Percentiles rank a stretch among this genome's conserved stretches.
Evolutionary conservation across 2,888 invertebrate species (phyloP).

Genomic region (Xestia sexstrigata): DNA sequence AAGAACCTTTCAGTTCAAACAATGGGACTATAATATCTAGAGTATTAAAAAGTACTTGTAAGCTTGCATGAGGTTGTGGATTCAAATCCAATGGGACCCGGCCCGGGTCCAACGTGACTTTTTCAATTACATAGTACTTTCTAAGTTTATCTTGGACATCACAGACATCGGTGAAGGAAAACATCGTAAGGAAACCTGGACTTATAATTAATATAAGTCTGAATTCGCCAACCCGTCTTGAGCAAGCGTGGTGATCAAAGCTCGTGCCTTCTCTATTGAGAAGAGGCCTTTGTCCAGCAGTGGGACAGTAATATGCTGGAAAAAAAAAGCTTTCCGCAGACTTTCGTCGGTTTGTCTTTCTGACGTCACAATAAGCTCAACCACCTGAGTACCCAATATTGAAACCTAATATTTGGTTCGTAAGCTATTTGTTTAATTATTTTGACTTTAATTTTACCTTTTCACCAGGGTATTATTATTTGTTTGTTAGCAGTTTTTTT

Average conservation of each 20-base stretch:
- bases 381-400: constrained; percentile 14
- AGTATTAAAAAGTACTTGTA: constrained; percentile 63
- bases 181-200: no score
- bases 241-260: no score
- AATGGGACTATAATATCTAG: constrained; percentile 66
- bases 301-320: no score
- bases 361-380: constrained; percentile 23
- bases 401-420: constrained; percentile 9
- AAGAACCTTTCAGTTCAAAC: constrained; percentile 70
- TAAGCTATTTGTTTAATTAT: constrained; percentile 5
- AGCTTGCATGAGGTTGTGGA: not conserved
- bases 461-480: not conserved
- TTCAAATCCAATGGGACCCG: no score
- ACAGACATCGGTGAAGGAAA: no score
- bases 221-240: no score
- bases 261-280: no score
- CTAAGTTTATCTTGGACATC: no score
- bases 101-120: no score
- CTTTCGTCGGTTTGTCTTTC: constrained; percentile 39
- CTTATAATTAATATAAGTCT: no score
- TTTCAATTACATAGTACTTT: no score
- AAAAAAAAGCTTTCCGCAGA: constrained; percentile 34
- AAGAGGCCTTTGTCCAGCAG: no score
- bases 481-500: not conserved
- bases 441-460: not conserved